Evolutionary conservation across 2,888 invertebrate genomes (phyloP).

Genomic region (Hypolimnas misippus): DNA sequence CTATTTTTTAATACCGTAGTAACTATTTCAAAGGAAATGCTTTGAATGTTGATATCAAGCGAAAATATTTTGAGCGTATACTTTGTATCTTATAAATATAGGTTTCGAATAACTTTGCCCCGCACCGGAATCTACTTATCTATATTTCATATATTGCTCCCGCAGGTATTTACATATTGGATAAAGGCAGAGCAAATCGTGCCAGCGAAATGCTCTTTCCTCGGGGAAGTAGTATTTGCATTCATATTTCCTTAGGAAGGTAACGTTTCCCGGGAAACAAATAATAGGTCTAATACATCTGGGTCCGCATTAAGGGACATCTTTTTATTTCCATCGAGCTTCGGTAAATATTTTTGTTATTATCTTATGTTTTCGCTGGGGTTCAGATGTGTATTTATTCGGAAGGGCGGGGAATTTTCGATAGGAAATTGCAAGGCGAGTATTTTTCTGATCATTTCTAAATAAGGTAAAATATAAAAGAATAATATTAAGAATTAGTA

Average conservation of each 20-base stretch:
- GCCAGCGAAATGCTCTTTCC: slow-evolving; percentile 55
- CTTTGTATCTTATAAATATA: slow-evolving; percentile 8
- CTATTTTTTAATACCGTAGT: slow-evolving; percentile 20
- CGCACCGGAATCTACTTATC: slow-evolving; percentile 9
- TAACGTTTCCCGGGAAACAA: slow-evolving; percentile 70
- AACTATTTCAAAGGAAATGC: slow-evolving; percentile 1
- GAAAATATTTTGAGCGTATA: background rate
- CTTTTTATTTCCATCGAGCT: slow-evolving; percentile 77
- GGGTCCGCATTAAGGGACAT: slow-evolving; percentile 80
- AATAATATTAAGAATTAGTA: background rate
- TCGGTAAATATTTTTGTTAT: slow-evolving; percentile 82
- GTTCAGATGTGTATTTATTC: slow-evolving; percentile 36
- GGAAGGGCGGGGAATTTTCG: slow-evolving; percentile 20
- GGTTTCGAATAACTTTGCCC: slow-evolving; percentile 11
- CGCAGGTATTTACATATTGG: slow-evolving; percentile 62
- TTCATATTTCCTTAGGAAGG: slow-evolving; percentile 67
- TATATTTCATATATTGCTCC: slow-evolving; percentile 63
- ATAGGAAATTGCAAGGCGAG: slow-evolving; percentile 30
- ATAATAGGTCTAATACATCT: slow-evolving; percentile 80
- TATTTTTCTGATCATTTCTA: slow-evolving; percentile 19
- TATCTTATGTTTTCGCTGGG: slow-evolving; percentile 64
- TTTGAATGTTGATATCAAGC: background rate
- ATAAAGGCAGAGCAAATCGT: slow-evolving; percentile 65
- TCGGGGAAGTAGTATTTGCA: slow-evolving; percentile 69
- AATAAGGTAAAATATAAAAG: background rate